Conservation (phyloP, 2,797 vertebrate genomes). For the Sitta carolinensis region DNA sequence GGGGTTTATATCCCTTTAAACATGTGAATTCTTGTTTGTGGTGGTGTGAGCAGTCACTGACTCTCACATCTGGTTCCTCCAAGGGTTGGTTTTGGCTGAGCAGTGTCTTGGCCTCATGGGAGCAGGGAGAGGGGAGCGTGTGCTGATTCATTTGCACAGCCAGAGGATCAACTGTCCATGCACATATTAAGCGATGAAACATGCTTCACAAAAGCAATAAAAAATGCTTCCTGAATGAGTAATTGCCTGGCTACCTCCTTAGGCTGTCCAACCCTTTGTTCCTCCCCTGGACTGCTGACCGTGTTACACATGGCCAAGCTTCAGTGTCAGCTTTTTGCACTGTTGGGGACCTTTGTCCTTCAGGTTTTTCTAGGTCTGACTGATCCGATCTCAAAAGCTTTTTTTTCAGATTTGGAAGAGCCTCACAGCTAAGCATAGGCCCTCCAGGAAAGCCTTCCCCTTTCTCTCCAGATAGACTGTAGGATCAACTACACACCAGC, state of each 20-base stretch:
- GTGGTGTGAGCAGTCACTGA: background rate
- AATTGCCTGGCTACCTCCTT: background rate
- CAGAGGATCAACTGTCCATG: background rate
- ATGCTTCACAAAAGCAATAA: constrained; percentile 15
- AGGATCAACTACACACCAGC: background rate
- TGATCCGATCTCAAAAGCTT: background rate
- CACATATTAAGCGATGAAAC: constrained; percentile 26
- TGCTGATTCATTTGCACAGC: constrained; percentile 26
- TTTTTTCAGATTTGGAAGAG: background rate
- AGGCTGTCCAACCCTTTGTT: constrained; percentile 14
- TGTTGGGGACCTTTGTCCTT: constrained; percentile 1
- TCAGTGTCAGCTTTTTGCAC: constrained; percentile 8
- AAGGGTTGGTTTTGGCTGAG: background rate
- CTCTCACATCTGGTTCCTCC: background rate
- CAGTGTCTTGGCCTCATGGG: background rate
- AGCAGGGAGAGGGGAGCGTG: background rate
- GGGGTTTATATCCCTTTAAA: background rate
- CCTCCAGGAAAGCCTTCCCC: background rate
- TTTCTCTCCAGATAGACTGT: background rate
- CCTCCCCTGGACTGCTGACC: background rate
- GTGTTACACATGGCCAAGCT: background rate
- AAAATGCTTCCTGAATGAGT: constrained; percentile 9
- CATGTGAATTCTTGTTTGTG: background rate
- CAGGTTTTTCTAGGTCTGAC: background rate
- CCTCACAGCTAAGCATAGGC: background rate